A percentile compares a stretch with the other conserved stretches of the same genome.
Evolutionary conservation across 1,140 invertebrate species (phyloP).

Genomic region (Neelides sp.): DNA sequence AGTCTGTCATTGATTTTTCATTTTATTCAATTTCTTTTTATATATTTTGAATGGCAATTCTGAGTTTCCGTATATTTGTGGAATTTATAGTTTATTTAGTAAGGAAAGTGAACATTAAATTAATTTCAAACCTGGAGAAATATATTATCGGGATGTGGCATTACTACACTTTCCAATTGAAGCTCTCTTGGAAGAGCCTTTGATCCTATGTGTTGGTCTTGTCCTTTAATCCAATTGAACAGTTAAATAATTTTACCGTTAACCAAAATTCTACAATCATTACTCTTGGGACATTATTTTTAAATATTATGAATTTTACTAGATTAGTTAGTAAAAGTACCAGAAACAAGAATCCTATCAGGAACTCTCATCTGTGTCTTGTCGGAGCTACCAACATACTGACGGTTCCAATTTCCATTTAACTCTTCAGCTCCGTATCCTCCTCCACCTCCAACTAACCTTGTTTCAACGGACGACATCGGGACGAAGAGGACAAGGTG

Average conservation of each 20-base stretch:
- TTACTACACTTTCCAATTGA: constrained; percentile 62
- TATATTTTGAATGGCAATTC: not conserved
- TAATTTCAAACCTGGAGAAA: constrained; percentile 47
- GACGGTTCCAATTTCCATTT: too few relatives aligned
- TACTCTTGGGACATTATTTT: constrained; percentile 1
- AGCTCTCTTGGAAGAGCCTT: constrained; percentile 69
- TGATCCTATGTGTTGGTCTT: constrained; percentile 65
- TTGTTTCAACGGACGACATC: too few relatives aligned
- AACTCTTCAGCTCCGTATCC: too few relatives aligned
- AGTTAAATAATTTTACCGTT: not conserved
- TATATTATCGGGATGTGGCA: constrained; percentile 54
- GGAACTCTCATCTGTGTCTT: constrained; percentile 89
- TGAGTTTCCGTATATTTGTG: too few relatives aligned
- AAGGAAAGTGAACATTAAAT: not conserved
- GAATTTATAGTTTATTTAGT: not conserved
- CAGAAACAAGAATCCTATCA: constrained; percentile 73
- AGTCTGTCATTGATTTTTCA: constrained; percentile 21
- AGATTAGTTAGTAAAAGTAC: too few relatives aligned
- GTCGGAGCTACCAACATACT: too few relatives aligned
- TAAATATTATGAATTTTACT: too few relatives aligned
- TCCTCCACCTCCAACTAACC: too few relatives aligned
- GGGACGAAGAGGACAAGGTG: too few relatives aligned
- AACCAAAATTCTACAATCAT: not conserved
- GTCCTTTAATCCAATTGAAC: constrained; percentile 38
- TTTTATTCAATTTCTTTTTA: not conserved